Percentiles rank a stretch among this genome's conserved stretches.
Conservation (phyloP, 2,797 vertebrate species). For the Austrolebias charrua region DNA sequence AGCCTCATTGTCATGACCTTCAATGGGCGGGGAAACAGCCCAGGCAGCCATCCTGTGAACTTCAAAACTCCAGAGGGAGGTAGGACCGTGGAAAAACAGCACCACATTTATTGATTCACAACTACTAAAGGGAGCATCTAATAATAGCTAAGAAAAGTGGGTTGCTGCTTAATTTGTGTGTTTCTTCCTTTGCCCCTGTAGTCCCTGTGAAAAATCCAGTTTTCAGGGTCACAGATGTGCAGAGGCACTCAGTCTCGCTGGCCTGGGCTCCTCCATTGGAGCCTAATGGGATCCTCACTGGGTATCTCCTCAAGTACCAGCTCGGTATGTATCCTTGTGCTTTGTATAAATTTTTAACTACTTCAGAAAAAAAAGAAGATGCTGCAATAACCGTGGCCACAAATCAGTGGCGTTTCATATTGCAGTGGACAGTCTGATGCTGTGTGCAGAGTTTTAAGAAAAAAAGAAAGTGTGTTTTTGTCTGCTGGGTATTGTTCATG, state of each 20-base stretch:
- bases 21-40: slow-evolving; percentile 90
- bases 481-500: slow-evolving; percentile 39
- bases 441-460: background rate
- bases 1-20: slow-evolving; percentile 88
- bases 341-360: slow-evolving; percentile 7
- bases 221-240: slow-evolving; percentile 86
- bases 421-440: background rate
- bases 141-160: slow-evolving; percentile 61
- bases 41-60: slow-evolving; percentile 84
- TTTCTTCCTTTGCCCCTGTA: slow-evolving; percentile 64
- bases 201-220: slow-evolving; percentile 88
- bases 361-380: slow-evolving; percentile 18
- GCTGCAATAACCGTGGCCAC: slow-evolving; percentile 25
- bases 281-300: slow-evolving; percentile 88
- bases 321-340: slow-evolving; percentile 83
- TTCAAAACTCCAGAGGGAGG: slow-evolving; percentile 98
- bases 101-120: slow-evolving; percentile 66
- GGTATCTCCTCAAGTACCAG: slow-evolving; percentile 91
- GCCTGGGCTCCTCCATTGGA: slow-evolving; percentile 87
- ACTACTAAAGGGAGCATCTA: slow-evolving; percentile 58
- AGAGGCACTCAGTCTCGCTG: slow-evolving; percentile 84
- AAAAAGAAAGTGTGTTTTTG: slow-evolving; percentile 14
- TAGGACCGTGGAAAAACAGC: slow-evolving; percentile 75
- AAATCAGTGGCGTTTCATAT: background rate
- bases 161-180: slow-evolving; percentile 48